A percentile compares a stretch with the other conserved stretches of the same genome.
Evolutionary conservation across 2,113 vertebrate species (phyloP).

Genomic region (Notarius lentiginosus): DNA sequence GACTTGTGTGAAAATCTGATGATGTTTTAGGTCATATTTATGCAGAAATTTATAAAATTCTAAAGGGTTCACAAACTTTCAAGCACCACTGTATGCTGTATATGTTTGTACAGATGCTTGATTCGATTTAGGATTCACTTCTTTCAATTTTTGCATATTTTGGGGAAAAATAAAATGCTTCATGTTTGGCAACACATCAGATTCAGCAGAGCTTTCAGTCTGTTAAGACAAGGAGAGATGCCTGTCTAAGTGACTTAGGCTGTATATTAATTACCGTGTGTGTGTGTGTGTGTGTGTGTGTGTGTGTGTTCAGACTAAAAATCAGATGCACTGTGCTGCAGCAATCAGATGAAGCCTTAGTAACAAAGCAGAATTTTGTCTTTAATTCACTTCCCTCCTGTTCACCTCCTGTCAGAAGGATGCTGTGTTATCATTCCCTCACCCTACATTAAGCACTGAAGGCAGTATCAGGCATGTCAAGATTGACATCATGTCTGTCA

Average conservation of each 20-base stretch:
- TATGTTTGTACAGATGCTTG: not conserved
- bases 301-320: constrained; percentile 36
- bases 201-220: constrained; percentile 12
- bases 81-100: not conserved
- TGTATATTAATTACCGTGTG: constrained; percentile 21
- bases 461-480: not conserved
- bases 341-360: not conserved
- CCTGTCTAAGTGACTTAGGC: not conserved
- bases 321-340: not conserved
- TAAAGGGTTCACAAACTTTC: too few relatives aligned
- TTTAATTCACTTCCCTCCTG: not conserved
- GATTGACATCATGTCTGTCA: not conserved
- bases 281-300: constrained; percentile 46
- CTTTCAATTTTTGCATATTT: not conserved
- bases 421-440: not conserved
- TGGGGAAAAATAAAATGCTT: not conserved
- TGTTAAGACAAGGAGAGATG: not conserved
- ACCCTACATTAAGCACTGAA: not conserved
- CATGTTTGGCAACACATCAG: not conserved
- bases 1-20: too few relatives aligned
- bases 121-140: not conserved
- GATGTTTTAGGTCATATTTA: too few relatives aligned
- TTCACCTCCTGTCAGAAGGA: not conserved
- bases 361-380: constrained; percentile 17
- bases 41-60: too few relatives aligned